Evolutionary conservation across 2,113 vertebrate species (phyloP), one percentile per base, ranked within the genome.

Genomic region (Dasypus novemcinctus): DNA sequence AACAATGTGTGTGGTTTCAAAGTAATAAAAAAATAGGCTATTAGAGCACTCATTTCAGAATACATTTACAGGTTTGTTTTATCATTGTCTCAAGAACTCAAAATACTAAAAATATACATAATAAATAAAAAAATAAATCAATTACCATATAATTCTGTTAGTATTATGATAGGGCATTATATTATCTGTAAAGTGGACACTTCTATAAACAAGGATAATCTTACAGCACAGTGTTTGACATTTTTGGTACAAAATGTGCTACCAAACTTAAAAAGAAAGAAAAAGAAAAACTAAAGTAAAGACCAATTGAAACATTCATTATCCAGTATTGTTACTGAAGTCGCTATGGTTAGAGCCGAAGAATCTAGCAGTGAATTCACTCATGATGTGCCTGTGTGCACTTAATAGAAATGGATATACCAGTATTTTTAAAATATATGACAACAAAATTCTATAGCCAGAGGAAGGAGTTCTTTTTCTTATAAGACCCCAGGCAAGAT

Each of bases 161-260:
- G 92, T 94, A 97, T 96, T 95, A 97, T 36, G 52, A 93, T 43
- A 97, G 91, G 92, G 92, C 78, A 91, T 93, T 97, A 97, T 95
- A 95, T 97, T 97, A 96, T 95, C 94, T 46, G 54, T 96, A 76
- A 97, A 97, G 93, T 97, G 97, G 97, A 97, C 75, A 83, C 96
- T 95, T 98, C 82, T 91, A 97, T 5, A 54, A 96, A 97, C 18
- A 87, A 85, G 97, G 82, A 94, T 97, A 96, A 91, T 83, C 97
- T 61, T 95, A 98, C 97, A 98, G 98, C 98, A 98, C 98, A 98
- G 98, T 98, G 97, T 95, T 98, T 97, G 97, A 98, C 97, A 38
- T 98, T 97, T 98, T 98, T 98, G 98, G 98, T 98, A 98, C 93
- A 98, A 98, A 98, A 96, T 98, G 97, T 98, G 97, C 96, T 98